Conservation (phyloP, 2,888 invertebrate genomes). For the Pandemis heparana region DNA sequence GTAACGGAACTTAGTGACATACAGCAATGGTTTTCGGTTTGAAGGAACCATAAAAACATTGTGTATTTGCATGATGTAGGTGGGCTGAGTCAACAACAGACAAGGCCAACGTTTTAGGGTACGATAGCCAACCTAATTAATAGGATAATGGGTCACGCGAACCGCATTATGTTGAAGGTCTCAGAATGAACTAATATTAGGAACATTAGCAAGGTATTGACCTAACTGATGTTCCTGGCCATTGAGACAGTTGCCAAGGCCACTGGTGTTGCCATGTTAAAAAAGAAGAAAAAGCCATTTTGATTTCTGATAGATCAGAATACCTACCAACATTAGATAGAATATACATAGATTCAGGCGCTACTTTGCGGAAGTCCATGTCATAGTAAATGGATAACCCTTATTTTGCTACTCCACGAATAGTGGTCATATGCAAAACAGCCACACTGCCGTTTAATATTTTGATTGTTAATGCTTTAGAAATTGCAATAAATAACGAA, state of each 20-base stretch:
- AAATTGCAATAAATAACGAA: no score
- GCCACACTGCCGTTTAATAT: no score
- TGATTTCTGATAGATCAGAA: no score
- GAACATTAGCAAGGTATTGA: neutral
- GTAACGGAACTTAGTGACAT: no score
- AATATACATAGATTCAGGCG: no score
- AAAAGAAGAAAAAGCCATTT: no score
- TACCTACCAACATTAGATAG: no score
- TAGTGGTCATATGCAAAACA: no score
- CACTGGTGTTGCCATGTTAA: neutral
- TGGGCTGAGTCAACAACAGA: conserved; percentile 48
- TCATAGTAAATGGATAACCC: no score
- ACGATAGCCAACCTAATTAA: conserved; percentile 53
- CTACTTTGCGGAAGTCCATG: no score
- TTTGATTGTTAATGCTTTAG: no score
- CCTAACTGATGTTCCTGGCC: neutral
- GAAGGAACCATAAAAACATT: neutral
- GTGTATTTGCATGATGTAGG: conserved; percentile 39
- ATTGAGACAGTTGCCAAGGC: neutral
- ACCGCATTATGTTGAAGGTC: conserved; percentile 47
- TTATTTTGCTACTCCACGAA: no score
- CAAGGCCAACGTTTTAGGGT: conserved; percentile 50
- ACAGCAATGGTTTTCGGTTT: neutral
- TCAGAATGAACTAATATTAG: conserved; percentile 21
- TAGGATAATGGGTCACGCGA: conserved; percentile 59